Base-by-base conservation (phyloP, 2,888 invertebrate species). In the Polia nebulosa region DNA sequence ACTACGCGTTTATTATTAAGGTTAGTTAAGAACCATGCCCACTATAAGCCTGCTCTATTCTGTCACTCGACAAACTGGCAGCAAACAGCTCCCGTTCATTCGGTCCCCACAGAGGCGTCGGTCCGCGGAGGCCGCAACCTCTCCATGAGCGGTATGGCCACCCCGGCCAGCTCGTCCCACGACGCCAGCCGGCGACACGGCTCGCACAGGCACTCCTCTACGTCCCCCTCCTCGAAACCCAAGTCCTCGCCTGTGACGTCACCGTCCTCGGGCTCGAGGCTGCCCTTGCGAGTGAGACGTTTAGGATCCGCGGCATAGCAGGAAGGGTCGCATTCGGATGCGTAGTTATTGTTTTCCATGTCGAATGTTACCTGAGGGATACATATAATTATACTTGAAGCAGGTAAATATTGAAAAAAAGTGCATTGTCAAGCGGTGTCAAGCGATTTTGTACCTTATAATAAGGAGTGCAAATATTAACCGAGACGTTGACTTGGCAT, bases 141-240 rank as follows among this genome's bases (percentile, higher is more conserved):
- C 87, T 97, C 97, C 75, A 98, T 88, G 69, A 98, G 91, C 83
- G 98, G 97, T 47, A 97, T 97, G 1, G 97, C 98, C 0, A 98
- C 97, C 22, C 96, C 96, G 2, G 97, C 97, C 85, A 98, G 97
- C 85, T 97, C 97, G 89, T 98, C 98, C 98, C 98, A 98, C 15
- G 96, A 90, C 1, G 94, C 92, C 17, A 96, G 92, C 9, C 92
- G 81, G 25, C 84, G 80, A 57, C 95, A 95, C 0, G 94, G 90
- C 0, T 82, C 91, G 55, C 96, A 93, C 0, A 86, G 87, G 51
- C 96, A 96, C 64, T 92, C 92, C 20, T 93, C 92, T 6, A 80
- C 88, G 6, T 92, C 92, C 3, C 93, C 94, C 41, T 94, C 94
- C 69, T 94, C 94, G 67, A 95, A 95, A 39, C 94, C 94, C 2